phyloP scores from a whole-genome alignment of 2,888 invertebrate species.

The Mythimna loreyi region DNA sequence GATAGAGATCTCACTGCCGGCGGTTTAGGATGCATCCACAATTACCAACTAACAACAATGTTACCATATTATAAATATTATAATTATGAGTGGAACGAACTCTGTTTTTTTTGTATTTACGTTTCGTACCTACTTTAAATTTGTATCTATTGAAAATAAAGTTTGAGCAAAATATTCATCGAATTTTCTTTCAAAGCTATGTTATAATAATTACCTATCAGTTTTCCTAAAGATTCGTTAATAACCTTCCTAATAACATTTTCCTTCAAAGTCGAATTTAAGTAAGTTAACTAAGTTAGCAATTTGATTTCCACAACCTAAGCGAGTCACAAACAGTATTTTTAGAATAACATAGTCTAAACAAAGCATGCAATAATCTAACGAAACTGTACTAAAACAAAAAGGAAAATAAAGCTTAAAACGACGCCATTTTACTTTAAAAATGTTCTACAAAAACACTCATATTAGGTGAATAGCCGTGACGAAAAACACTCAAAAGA shows the following conservation, averaged over 20 bases:
- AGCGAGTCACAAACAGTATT: not conserved
- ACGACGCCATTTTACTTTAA: not conserved
- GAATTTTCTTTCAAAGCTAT: constrained; percentile 6
- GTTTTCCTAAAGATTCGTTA: not conserved
- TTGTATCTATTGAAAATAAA: constrained; percentile 15
- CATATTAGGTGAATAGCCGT: constrained; percentile 65
- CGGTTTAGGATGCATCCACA: constrained; percentile 84
- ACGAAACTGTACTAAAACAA: not conserved
- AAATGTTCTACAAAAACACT: constrained; percentile 27
- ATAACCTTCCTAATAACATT: constrained; percentile 4
- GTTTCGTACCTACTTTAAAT: constrained; percentile 16
- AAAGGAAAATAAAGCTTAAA: not conserved
- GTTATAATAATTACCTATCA: not conserved
- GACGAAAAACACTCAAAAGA: constrained; percentile 69
- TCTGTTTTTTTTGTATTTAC: constrained; percentile 58
- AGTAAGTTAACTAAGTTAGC: not conserved
- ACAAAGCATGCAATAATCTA: not conserved
- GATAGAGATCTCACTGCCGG: constrained; percentile 84
- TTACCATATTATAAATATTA: constrained; percentile 74
- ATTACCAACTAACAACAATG: constrained; percentile 73
- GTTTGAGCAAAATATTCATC: constrained; percentile 4
- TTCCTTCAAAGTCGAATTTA: not conserved
- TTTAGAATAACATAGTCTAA: not conserved
- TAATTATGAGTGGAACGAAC: constrained; percentile 80
- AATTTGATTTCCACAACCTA: not conserved